Conservation (phyloP, 1,140 invertebrate species). For the Anthonomus grandis region DNA sequence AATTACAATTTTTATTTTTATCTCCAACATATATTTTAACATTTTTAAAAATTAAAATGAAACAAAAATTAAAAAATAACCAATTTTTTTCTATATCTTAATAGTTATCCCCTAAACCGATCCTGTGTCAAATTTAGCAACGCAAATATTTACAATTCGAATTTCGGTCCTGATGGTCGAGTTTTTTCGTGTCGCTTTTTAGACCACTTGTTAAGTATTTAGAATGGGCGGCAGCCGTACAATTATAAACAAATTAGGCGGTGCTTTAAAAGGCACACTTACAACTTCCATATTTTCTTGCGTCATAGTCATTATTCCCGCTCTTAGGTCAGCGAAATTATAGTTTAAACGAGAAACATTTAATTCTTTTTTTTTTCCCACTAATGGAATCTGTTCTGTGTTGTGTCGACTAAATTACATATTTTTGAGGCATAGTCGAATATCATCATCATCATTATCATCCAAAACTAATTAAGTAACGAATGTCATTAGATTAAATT, state of each 20-base stretch:
- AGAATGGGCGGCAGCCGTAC: conserved; percentile 20
- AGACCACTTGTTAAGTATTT: conserved; percentile 24
- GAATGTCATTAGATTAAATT: too few relatives aligned
- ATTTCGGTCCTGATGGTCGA: background rate
- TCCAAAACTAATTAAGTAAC: too few relatives aligned
- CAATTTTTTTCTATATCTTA: background rate
- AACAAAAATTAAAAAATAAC: background rate
- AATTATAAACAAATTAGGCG: conserved; percentile 33
- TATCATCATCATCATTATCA: too few relatives aligned
- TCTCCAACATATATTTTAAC: background rate
- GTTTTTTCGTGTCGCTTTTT: conserved; percentile 26
- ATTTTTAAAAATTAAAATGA: background rate
- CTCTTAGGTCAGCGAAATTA: too few relatives aligned
- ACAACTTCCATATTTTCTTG: conserved; percentile 14
- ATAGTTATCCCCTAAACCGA: too few relatives aligned
- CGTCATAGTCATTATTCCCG: too few relatives aligned
- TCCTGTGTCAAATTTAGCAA: conserved; percentile 44
- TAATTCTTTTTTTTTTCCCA: too few relatives aligned
- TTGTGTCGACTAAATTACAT: too few relatives aligned
- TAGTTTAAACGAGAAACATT: too few relatives aligned
- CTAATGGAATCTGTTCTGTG: too few relatives aligned
- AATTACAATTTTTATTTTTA: background rate
- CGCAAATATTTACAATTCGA: conserved; percentile 35
- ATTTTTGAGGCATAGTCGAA: too few relatives aligned
- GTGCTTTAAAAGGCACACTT: conserved; percentile 18